Conservation (phyloP, 2,113 vertebrate genomes). For the Okapia johnstoni region DNA sequence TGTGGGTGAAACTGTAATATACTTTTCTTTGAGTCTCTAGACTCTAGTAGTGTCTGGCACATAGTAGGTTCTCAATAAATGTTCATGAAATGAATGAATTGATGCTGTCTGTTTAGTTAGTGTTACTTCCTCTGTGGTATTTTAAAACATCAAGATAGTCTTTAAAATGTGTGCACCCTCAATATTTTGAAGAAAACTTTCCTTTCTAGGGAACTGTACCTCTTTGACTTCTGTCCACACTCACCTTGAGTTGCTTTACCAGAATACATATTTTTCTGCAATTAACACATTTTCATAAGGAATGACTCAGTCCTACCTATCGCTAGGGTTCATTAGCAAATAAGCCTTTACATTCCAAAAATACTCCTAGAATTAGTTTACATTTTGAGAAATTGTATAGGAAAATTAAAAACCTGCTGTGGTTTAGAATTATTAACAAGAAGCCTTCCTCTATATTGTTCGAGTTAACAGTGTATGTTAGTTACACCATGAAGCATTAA, state of each 20-base stretch:
- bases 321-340: neutral
- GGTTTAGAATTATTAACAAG: neutral
- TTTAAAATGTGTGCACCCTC: neutral
- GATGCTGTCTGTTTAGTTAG: neutral
- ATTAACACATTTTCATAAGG: neutral
- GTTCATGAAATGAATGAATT: neutral
- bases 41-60: neutral
- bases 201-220: neutral
- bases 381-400: neutral
- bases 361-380: neutral
- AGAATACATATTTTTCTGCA: neutral
- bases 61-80: neutral
- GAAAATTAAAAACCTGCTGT: neutral
- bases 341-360: neutral
- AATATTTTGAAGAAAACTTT: neutral
- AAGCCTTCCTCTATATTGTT: neutral
- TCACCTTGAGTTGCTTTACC: neutral
- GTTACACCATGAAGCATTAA: neutral
- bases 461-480: neutral
- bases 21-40: neutral
- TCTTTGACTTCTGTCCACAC: neutral
- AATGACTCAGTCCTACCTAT: neutral
- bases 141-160: neutral
- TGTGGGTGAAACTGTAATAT: neutral
- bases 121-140: neutral